phyloP scores from a whole-genome alignment of 2,888 invertebrate genomes.

The Pollenia amentaria region DNA sequence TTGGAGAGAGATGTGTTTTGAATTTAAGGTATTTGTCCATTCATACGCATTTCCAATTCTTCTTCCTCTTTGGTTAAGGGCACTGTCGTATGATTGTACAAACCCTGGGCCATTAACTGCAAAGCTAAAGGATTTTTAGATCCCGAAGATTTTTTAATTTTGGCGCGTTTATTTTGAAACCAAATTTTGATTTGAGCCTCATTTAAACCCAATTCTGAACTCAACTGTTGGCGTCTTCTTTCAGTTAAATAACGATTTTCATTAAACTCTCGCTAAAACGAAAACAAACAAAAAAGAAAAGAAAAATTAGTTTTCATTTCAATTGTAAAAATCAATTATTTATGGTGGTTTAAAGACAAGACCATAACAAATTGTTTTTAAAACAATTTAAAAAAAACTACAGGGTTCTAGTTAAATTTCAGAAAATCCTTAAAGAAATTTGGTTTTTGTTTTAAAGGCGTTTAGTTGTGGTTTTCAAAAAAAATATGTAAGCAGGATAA shows the following conservation, averaged over 20 bases:
- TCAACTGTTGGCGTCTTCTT: slow-evolving; percentile 93
- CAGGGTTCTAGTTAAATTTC: neutral
- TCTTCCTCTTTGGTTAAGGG: slow-evolving; percentile 91
- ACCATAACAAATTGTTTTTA: slow-evolving; percentile 80
- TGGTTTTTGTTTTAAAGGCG: slow-evolving; percentile 50
- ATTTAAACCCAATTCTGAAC: slow-evolving; percentile 95
- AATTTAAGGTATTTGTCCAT: slow-evolving; percentile 83
- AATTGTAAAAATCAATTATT: slow-evolving; percentile 82
- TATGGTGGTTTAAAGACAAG: slow-evolving; percentile 78
- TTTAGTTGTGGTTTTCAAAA: slow-evolving; percentile 65
- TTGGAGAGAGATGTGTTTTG: slow-evolving; percentile 56
- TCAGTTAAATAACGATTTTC: slow-evolving; percentile 97
- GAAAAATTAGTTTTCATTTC: slow-evolving; percentile 20
- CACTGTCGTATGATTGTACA: slow-evolving; percentile 95
- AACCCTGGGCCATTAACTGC: slow-evolving; percentile 96
- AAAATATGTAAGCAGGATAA: slow-evolving; percentile 23
- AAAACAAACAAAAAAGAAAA: slow-evolving; percentile 9
- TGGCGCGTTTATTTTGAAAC: slow-evolving; percentile 98
- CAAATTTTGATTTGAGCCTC: slow-evolving; percentile 99
- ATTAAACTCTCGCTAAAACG: slow-evolving; percentile 92
- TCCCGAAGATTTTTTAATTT: slow-evolving; percentile 96
- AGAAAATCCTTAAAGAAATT: neutral
- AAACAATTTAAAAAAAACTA: slow-evolving; percentile 29
- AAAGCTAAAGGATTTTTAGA: slow-evolving; percentile 93
- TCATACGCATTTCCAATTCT: slow-evolving; percentile 87